Evolutionary conservation across 1,140 invertebrate genomes (phyloP).

Genomic region (Lethrus apterus): DNA sequence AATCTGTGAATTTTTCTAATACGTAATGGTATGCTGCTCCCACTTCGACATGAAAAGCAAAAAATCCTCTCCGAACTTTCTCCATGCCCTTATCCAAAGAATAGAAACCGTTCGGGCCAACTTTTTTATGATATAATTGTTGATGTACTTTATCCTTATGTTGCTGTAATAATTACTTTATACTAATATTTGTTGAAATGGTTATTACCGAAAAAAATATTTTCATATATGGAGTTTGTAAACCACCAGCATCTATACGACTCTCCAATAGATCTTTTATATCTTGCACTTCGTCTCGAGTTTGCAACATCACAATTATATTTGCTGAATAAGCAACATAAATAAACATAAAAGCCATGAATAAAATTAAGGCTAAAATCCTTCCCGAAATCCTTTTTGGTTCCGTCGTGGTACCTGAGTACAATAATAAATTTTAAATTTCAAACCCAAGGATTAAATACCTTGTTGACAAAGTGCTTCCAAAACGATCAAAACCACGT

Average conservation of each 20-base stretch:
- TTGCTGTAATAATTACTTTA: conserved; percentile 5
- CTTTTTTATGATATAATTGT: conserved; percentile 26
- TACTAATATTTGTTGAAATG: background rate
- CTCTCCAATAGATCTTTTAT: conserved; percentile 25
- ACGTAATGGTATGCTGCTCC: conserved; percentile 24
- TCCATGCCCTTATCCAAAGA: conserved; percentile 23
- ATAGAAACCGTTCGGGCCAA: conserved; percentile 20
- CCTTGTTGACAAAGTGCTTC: conserved; percentile 34
- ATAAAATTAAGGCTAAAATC: conserved; percentile 25
- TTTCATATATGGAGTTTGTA: conserved; percentile 24
- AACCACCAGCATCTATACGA: conserved; percentile 23
- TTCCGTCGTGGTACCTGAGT: conserved; percentile 28
- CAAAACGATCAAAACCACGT: conserved; percentile 27
- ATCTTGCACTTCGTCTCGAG: conserved; percentile 23
- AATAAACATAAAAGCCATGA: conserved; percentile 31
- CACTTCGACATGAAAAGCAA: conserved; percentile 26
- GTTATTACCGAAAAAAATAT: conserved; percentile 27
- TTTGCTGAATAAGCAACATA: conserved; percentile 35
- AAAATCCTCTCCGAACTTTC: conserved; percentile 28
- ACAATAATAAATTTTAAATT: conserved; percentile 8
- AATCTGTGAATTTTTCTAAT: conserved; percentile 27
- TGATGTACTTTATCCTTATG: conserved; percentile 7
- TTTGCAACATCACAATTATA: conserved; percentile 32
- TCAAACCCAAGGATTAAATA: conserved; percentile 2
- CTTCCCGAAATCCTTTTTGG: conserved; percentile 24